Evolutionary conservation across 2,797 vertebrate genomes (phyloP).

Genomic region (Ctenopoma multispine): DNA sequence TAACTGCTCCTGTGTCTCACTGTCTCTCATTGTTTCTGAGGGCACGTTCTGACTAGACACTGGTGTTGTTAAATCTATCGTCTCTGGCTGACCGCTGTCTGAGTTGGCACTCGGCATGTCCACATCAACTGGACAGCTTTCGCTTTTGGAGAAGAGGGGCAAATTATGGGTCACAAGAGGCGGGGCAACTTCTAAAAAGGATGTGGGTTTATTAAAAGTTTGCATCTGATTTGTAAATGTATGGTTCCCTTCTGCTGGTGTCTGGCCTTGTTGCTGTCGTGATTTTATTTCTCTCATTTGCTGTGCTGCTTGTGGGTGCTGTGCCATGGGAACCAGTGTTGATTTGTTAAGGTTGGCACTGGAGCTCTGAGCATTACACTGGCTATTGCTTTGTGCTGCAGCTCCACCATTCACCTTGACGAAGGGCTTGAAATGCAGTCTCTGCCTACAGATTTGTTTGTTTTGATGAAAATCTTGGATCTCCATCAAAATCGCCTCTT

Average conservation of each 20-base stretch:
- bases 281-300: slow-evolving; percentile 59
- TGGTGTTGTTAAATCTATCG: slow-evolving; percentile 88
- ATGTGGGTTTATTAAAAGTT: slow-evolving; percentile 65
- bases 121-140: slow-evolving; percentile 83
- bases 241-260: slow-evolving; percentile 56
- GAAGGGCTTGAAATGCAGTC: slow-evolving; percentile 89
- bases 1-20: slow-evolving; percentile 62
- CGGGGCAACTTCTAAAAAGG: slow-evolving; percentile 42
- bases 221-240: slow-evolving; percentile 65
- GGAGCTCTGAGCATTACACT: slow-evolving; percentile 50
- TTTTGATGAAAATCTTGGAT: slow-evolving; percentile 92
- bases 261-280: slow-evolving; percentile 60
- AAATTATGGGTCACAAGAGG: slow-evolving; percentile 65
- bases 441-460: slow-evolving; percentile 86
- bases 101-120: slow-evolving; percentile 91
- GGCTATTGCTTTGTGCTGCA: slow-evolving; percentile 33
- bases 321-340: slow-evolving; percentile 55
- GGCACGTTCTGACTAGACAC: slow-evolving; percentile 76
- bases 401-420: slow-evolving; percentile 61
- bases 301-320: slow-evolving; percentile 55
- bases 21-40: slow-evolving; percentile 75
- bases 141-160: slow-evolving; percentile 68
- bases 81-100: slow-evolving; percentile 84
- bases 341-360: slow-evolving; percentile 47
- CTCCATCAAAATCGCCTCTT: slow-evolving; percentile 92